phyloP scores from a whole-genome alignment of 1,140 invertebrate species.

The Brachionus plicatilis region DNA sequence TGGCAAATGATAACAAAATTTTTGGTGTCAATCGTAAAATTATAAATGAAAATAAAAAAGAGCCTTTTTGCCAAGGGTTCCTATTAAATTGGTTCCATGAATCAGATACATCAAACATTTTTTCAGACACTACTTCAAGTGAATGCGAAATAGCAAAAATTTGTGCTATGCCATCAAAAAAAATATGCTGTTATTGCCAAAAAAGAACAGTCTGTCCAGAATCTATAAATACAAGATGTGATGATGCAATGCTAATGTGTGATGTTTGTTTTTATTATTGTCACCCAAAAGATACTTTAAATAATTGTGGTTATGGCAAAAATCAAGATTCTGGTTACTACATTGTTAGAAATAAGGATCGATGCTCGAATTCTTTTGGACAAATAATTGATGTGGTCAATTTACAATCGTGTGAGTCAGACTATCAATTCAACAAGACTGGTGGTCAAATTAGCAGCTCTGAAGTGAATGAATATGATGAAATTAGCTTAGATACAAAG shows the following conservation, averaged over 20 bases:
- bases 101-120: not conserved
- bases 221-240: not conserved
- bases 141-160: not conserved
- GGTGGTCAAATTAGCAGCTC: not conserved
- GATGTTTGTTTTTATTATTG: not conserved
- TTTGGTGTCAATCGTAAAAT: not conserved
- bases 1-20: not conserved
- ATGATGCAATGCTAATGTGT: not conserved
- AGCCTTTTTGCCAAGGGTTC: not conserved
- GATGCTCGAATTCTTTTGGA: not conserved
- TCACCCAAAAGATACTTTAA: not conserved
- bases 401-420: not conserved
- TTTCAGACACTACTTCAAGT: not conserved
- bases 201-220: not conserved
- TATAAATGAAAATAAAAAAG: not conserved
- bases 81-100: not conserved
- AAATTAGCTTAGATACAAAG: not conserved
- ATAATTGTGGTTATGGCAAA: not conserved
- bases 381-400: not conserved
- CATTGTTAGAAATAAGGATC: not conserved
- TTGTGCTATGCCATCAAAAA: not conserved
- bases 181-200: not conserved
- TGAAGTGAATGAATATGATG: not conserved
- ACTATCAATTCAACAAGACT: not conserved
- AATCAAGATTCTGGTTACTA: not conserved